These are phyloP conservation scores for Belonocnema kinseyi DNA, from an alignment of 1,140 invertebrate species.

Conservation along the genomic window DNA sequence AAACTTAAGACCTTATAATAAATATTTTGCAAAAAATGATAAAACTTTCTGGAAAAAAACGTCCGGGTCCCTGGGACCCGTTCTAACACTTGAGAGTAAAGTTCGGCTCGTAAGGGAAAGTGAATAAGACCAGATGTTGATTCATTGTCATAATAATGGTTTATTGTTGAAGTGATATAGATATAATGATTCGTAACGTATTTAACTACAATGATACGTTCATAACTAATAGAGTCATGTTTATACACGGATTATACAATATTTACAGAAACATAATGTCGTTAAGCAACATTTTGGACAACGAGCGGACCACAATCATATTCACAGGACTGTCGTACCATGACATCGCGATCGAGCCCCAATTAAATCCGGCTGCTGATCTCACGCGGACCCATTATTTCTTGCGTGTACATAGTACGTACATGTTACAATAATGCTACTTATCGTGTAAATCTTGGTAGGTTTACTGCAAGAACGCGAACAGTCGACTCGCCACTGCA, in stretches of 20 bases:
- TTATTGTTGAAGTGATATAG: conserved; percentile 75
- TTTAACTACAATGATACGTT: conserved; percentile 74
- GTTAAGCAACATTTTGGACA: conserved; percentile 70
- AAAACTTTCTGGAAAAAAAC: neutral
- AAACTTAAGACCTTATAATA: too few species aligned
- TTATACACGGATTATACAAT: conserved; percentile 77
- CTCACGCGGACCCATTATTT: conserved; percentile 8
- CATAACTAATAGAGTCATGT: conserved; percentile 72
- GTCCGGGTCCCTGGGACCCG: neutral
- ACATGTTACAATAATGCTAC: conserved; percentile 43
- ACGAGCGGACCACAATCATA: conserved; percentile 64
- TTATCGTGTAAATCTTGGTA: conserved; percentile 55
- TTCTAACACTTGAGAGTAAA: too few species aligned
- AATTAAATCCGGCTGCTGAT: conserved; percentile 27
- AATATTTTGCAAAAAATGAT: too few species aligned
- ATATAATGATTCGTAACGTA: conserved; percentile 75
- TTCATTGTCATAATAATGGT: conserved; percentile 72
- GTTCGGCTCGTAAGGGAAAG: neutral
- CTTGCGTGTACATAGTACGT: conserved; percentile 30
- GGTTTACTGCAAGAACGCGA: conserved; percentile 52
- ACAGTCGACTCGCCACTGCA: conserved; percentile 52
- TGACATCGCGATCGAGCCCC: conserved; percentile 18
- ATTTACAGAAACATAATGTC: conserved; percentile 71
- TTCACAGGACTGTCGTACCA: conserved; percentile 59
- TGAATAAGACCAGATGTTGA: neutral